phyloP scores from a whole-genome alignment of 2,888 invertebrate species.

The Nesidiocoris tenuis region DNA sequence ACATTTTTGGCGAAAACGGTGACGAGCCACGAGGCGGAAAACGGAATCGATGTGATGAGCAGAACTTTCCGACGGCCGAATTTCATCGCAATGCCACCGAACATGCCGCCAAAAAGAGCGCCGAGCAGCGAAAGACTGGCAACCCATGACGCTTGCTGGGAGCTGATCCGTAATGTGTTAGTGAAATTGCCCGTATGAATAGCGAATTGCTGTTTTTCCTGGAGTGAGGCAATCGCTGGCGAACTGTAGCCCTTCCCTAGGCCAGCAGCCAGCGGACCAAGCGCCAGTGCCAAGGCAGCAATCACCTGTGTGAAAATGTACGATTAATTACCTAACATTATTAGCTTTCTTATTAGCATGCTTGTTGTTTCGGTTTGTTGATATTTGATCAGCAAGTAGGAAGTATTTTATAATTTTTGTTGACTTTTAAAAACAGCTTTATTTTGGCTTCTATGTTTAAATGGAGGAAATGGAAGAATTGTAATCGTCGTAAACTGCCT shows the following conservation, averaged over 20 bases:
- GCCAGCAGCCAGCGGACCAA: conserved; percentile 77
- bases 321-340: too few species aligned
- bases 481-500: too few species aligned
- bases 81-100: conserved; percentile 75
- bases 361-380: too few species aligned
- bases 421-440: not conserved
- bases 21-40: conserved; percentile 77
- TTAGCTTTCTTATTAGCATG: too few species aligned
- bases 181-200: conserved; percentile 52
- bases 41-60: conserved; percentile 70
- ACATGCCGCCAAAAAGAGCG: conserved; percentile 75
- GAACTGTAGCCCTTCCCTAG: conserved; percentile 81
- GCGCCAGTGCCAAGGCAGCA: conserved; percentile 74
- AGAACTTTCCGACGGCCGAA: conserved; percentile 70
- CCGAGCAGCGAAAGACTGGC: conserved; percentile 77
- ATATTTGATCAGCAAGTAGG: too few species aligned
- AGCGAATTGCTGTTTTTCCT: conserved; percentile 60
- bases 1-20: conserved; percentile 77
- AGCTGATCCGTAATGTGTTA: conserved; percentile 49
- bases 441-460: not conserved
- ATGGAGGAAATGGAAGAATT: too few species aligned
- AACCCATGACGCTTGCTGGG: conserved; percentile 77
- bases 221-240: conserved; percentile 75
- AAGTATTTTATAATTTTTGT: too few species aligned
- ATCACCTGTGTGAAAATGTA: conserved; percentile 62